Base-by-base conservation (phyloP, 1,140 invertebrate genomes). In the Drosophila suzukii region DNA sequence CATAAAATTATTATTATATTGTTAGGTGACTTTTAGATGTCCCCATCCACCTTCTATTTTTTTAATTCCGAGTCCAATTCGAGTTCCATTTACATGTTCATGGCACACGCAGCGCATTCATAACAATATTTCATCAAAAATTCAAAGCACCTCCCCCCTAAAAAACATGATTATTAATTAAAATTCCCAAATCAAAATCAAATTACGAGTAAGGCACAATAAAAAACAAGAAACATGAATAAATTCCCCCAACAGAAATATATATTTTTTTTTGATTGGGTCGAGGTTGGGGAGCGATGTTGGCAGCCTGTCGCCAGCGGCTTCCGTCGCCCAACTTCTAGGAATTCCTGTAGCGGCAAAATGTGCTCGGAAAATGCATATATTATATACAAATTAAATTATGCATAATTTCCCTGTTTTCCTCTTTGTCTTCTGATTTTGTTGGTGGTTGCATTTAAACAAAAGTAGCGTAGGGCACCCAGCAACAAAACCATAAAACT, bases 181-280 rank as follows among this genome's bases (percentile, higher is more conserved):
- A 81, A 84, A 84, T 84, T 84, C 78, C 68, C 68, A 85, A 84
- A 84, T 84, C 77, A 84, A 84, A 84, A 84, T 84, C 81, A 84
- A 85, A 84, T 84, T 85, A 85, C 81, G 65, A 83, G 75, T 83
- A 73, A 84, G 78, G 53, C 60, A 68, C 65, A 78, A 77, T 60
- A 73, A 60, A 78, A 68, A 68, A 66, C 39, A 32, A 63, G 55
- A 57, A 71, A 71, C 51, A 84, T 76, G 81, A 75, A 84, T 80
- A 84, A 80, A 65, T 84, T 80, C 63, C 67, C 67, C 17, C 43
- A 39, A 12, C 36, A 51, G 32, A 68, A 66, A 66, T 44, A 38
- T 44, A 32, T 51, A 65, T 24, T 24, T 56, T 38, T 32, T 49
- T 20, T 38, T 34, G 61, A 53, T 36, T 44, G 39, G 47, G 46